Evolutionary conservation across 2,797 vertebrate species (phyloP), one percentile per base, ranked within the genome.

Genomic region (Phalloptychus januarius): DNA sequence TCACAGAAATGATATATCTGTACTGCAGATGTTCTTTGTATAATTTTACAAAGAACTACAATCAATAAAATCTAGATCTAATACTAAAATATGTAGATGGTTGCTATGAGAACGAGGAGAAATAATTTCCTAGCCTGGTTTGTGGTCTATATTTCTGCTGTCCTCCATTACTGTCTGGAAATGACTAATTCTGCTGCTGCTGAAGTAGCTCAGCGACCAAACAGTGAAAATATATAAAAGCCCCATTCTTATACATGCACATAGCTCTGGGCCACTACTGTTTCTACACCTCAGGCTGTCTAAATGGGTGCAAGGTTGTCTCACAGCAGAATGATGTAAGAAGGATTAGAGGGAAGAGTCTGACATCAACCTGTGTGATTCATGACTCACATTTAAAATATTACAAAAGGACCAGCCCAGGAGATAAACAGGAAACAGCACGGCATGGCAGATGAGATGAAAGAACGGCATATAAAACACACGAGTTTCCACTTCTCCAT

Each of bases 381-480:
- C 70, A 83, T 91, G 88, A 80, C 79, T 92, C 91, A 81, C 77
- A 75, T 81, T 85, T 54, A 85, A 58, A 78, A 77, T 70, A 61
- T 82, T 79, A 83, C 82, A 83, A 88, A 89, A 87, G 77, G 46
- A 90, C 81, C 80, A 61, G 87, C 90, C 85, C 84, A 36, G 76
- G 65, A 92, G 89, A 83, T 50, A 85, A 85, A 87, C 77, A 79
- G 80, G 76, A 82, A 85, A 84, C 73, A 72, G 74, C 42, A 72
- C 13, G 31, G 73, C 83, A 79, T 7, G 31, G 79, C 79, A 89
- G 80, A 85, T 78, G 77, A 83, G 79, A 86, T 85, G 83, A 90
- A 88, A 87, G 76, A 86, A 45, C 78, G 75, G 76, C 75, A 74
- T 81, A 78, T 69, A 33, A 70, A 44, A 12, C 50, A 70, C n/a